phyloP scores from a whole-genome alignment of 2,888 invertebrate species.

The Sarcophaga subvicina region DNA sequence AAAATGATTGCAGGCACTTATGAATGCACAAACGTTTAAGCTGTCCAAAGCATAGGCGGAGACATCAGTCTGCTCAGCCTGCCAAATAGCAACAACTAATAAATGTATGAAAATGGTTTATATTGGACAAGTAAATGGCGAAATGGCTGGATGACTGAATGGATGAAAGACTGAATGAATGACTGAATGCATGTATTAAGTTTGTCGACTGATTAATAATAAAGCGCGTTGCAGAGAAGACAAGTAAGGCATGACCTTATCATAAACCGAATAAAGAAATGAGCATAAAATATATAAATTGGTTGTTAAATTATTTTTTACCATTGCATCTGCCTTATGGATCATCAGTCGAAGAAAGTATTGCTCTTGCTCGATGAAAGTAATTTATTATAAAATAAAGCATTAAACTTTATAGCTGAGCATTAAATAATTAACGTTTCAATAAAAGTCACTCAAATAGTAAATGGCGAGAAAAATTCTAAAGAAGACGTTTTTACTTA shows the following conservation, averaged over 20 bases:
- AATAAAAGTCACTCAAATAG: no score
- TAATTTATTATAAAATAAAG: no score
- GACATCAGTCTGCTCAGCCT: not conserved
- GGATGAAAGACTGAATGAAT: not conserved
- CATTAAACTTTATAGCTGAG: no score
- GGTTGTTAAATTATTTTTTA: no score
- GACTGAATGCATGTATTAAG: not conserved
- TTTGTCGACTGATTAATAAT: not conserved
- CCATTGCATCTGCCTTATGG: no score
- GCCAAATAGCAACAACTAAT: not conserved
- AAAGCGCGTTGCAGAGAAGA: not conserved
- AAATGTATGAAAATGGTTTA: not conserved
- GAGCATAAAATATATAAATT: not conserved
- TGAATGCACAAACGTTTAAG: not conserved
- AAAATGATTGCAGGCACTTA: slow-evolving; percentile 26
- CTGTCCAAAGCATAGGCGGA: not conserved
- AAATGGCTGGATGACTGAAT: not conserved
- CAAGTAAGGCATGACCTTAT: not conserved
- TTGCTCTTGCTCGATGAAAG: no score
- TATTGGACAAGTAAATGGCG: slow-evolving; percentile 14
- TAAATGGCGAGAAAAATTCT: no score
- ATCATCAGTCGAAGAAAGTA: no score
- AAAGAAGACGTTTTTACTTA: no score
- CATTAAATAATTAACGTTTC: no score
- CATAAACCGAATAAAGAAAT: not conserved